Conservation (phyloP, 1,140 invertebrate species). For the Streblospio benedicti region DNA sequence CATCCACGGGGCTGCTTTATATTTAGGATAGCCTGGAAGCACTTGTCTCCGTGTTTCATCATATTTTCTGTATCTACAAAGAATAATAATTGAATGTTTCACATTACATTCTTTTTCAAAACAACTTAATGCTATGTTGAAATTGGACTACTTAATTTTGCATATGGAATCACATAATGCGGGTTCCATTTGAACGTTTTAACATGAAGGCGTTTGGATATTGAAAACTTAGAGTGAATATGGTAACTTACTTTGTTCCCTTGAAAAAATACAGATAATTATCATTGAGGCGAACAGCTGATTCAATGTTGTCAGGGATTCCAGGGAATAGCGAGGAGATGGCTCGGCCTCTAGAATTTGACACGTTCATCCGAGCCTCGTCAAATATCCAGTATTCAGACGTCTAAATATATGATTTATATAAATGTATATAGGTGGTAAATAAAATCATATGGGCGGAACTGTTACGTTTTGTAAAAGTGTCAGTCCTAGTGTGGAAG, state of each 20-base stretch:
- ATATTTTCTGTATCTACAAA: constrained; percentile 7
- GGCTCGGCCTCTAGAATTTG: not conserved
- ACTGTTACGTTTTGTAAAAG: too few species aligned
- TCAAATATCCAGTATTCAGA: constrained; percentile 8
- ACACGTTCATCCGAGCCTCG: not conserved
- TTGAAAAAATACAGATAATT: constrained; percentile 11
- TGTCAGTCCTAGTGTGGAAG: too few species aligned
- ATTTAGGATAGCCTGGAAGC: not conserved
- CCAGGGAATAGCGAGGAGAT: not conserved
- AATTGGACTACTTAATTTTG: too few species aligned
- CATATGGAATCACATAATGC: too few species aligned
- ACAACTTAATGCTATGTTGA: too few species aligned
- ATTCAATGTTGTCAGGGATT: constrained; percentile 1
- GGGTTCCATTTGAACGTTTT: too few species aligned
- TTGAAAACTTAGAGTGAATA: too few species aligned
- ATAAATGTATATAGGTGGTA: not conserved
- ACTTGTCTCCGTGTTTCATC: not conserved
- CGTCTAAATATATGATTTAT: not conserved
- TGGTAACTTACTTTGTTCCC: constrained; percentile 7
- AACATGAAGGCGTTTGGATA: too few species aligned
- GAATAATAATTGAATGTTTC: not conserved
- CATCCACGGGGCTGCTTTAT: constrained; percentile 1
- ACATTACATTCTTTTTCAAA: too few species aligned
- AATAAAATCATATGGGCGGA: too few species aligned
- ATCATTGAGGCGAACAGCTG: not conserved